A percentile compares a stretch with the other conserved stretches of the same genome.
These are phyloP conservation scores for Alosa alosa DNA, from an alignment of 2,113 vertebrate genomes.

Conservation along the genomic window DNA sequence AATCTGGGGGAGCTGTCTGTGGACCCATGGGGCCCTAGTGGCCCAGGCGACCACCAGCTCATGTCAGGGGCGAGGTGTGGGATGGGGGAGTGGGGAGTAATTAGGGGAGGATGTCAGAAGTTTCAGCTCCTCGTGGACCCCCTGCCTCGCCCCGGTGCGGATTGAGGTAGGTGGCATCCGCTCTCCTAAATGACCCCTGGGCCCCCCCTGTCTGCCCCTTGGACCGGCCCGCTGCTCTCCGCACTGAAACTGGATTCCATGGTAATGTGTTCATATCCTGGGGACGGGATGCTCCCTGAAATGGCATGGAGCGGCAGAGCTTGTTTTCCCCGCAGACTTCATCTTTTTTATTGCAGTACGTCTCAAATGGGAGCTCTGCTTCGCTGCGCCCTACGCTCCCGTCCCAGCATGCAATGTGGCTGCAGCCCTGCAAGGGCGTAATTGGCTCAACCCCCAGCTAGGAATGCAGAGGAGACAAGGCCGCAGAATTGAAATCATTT, in stretches of 20 bases:
- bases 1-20: no score
- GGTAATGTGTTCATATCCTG: constrained; percentile 53
- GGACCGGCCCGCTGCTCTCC: constrained; percentile 1
- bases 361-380: constrained; percentile 58
- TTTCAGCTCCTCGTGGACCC: no score
- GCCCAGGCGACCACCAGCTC: no score
- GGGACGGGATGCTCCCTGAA: constrained; percentile 53
- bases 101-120: no score
- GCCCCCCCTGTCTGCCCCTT: neutral
- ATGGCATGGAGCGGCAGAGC: constrained; percentile 55
- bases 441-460: no score
- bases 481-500: constrained; percentile 53
- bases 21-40: neutral
- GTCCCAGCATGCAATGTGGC: constrained; percentile 46
- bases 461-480: constrained; percentile 46
- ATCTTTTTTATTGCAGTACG: constrained; percentile 61
- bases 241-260: constrained; percentile 44
- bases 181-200: no score
- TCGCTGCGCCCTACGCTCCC: no score
- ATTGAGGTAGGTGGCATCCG: no score
- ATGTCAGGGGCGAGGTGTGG: no score
- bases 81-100: no score
- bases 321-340: constrained; percentile 55
- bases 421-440: constrained; percentile 42
- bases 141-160: no score